Conservation (phyloP, 2,888 invertebrate genomes). For the Cyclophora punctaria region DNA sequence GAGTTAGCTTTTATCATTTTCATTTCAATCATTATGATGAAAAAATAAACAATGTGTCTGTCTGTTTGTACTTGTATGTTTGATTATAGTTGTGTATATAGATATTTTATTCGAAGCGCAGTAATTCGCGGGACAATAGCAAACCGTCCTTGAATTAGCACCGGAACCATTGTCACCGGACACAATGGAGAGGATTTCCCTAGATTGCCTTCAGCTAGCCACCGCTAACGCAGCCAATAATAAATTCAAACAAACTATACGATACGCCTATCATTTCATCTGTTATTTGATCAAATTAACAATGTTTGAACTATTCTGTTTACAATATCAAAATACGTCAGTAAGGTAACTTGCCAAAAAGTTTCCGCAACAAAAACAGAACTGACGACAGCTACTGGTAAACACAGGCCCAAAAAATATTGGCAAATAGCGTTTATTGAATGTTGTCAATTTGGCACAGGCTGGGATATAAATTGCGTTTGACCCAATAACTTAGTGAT, state of each 20-base stretch:
- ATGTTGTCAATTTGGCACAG: constrained; percentile 16
- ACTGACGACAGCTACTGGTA: background rate
- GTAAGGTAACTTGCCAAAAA: background rate
- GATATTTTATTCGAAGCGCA: constrained; percentile 13
- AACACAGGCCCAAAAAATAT: constrained; percentile 6
- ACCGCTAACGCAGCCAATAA: constrained; percentile 42
- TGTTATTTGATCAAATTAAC: no score
- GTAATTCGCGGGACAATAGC: constrained; percentile 48
- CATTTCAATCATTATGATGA: no score
- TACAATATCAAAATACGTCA: no score
- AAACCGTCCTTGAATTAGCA: constrained; percentile 64
- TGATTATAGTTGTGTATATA: no score
- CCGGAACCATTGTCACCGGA: constrained; percentile 61
- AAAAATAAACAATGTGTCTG: no score
- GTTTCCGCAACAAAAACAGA: constrained; percentile 1
- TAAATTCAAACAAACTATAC: constrained; percentile 1
- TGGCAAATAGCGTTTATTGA: constrained; percentile 16
- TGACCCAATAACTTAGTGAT: constrained; percentile 25
- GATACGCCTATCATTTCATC: no score
- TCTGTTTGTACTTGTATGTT: no score
- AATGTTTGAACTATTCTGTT: no score
- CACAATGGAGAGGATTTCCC: constrained; percentile 64
- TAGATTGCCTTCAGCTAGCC: constrained; percentile 45
- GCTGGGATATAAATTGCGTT: constrained; percentile 10
- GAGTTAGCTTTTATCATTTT: no score